Conservation (phyloP, 1,140 invertebrate species). For the Saccostrea glomerata region DNA sequence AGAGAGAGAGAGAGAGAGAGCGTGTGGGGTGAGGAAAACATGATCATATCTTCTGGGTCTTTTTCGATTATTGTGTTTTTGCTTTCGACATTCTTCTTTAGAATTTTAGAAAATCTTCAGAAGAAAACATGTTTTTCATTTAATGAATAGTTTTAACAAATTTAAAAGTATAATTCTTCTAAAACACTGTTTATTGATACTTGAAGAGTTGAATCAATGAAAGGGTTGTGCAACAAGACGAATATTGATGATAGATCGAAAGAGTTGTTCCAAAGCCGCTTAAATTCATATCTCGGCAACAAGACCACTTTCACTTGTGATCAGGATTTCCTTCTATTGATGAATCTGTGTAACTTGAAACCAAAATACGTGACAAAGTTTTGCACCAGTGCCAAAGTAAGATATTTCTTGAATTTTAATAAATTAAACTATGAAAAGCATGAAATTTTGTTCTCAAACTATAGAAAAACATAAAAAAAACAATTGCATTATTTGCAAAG, state of each 20-base stretch:
- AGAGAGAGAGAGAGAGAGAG: no score
- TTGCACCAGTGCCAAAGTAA: not conserved
- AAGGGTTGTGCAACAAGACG: not conserved
- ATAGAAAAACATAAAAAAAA: no score
- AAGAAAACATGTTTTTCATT: no score
- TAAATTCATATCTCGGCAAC: conserved; percentile 1
- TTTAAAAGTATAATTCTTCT: not conserved
- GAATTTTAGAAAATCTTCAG: no score
- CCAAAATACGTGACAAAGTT: not conserved
- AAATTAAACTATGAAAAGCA: not conserved
- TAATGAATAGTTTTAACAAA: no score
- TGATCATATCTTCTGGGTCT: no score
- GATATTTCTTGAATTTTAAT: not conserved
- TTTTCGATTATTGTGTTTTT: no score
- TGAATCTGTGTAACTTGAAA: not conserved
- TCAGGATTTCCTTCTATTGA: not conserved
- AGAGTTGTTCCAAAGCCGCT: not conserved
- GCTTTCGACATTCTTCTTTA: no score
- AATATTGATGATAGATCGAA: not conserved
- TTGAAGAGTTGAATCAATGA: not conserved
- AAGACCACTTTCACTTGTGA: not conserved
- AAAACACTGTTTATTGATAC: not conserved
- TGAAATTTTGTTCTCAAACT: no score
- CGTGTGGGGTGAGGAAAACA: no score
- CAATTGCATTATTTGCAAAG: no score